These are phyloP conservation scores for Eupithecia abbreviata DNA, from an alignment of 2,888 invertebrate species.

Conservation along the genomic window DNA sequence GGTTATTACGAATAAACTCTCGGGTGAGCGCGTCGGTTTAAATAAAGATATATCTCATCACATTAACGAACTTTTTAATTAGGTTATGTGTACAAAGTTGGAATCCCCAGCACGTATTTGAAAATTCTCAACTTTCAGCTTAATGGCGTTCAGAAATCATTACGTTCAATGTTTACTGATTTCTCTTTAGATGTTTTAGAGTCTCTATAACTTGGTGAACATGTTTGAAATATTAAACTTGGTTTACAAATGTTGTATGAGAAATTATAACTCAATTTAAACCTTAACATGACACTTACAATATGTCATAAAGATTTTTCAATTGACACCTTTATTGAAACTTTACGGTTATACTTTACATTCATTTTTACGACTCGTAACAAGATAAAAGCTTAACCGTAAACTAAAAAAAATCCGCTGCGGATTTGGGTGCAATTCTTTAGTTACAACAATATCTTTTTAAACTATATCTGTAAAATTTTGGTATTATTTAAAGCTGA, in stretches of 20 bases:
- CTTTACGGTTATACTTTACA: slow-evolving; percentile 66
- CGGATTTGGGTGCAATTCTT: neutral
- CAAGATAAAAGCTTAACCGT: slow-evolving; percentile 41
- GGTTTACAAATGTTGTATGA: neutral
- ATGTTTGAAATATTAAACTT: slow-evolving; percentile 1
- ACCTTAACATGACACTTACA: slow-evolving; percentile 44
- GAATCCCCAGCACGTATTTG: slow-evolving; percentile 55
- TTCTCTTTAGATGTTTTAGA: neutral
- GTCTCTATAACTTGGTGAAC: neutral
- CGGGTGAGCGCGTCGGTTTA: slow-evolving; percentile 26
- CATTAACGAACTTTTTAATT: slow-evolving; percentile 57
- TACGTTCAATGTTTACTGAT: slow-evolving; percentile 16
- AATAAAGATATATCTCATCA: slow-evolving; percentile 50
- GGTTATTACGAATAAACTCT: slow-evolving; percentile 34
- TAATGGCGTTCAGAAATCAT: slow-evolving; percentile 44
- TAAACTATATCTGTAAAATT: neutral
- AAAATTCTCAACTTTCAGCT: slow-evolving; percentile 50
- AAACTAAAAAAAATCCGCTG: slow-evolving; percentile 10
- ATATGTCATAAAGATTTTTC: slow-evolving; percentile 52
- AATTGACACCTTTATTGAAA: slow-evolving; percentile 61
- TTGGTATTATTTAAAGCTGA: neutral
- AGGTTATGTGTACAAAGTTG: slow-evolving; percentile 47
- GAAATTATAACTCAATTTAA: slow-evolving; percentile 25
- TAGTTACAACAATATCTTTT: neutral
- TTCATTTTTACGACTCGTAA: slow-evolving; percentile 54